Conservation (phyloP, 2,113 vertebrate species). For the Brachypodius melanocephalos region DNA sequence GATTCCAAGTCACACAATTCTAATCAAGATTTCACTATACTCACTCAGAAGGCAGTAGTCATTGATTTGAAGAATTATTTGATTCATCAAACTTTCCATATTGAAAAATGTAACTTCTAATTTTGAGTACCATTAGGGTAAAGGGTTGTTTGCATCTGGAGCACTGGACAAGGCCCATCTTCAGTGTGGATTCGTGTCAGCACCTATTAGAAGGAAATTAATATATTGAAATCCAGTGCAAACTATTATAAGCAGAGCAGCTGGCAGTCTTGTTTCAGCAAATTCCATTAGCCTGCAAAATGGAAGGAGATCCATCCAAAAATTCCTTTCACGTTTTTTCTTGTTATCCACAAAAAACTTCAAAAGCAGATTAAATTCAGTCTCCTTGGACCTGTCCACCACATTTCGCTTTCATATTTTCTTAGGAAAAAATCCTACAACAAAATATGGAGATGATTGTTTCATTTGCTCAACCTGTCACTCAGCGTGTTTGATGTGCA, state of each 20-base stretch:
- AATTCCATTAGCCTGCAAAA: slow-evolving; percentile 49
- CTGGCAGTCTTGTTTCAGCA: slow-evolving; percentile 20
- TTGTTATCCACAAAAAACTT: slow-evolving; percentile 29
- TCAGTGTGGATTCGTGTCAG: neutral
- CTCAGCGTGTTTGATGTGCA: neutral
- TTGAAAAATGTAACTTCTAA: neutral
- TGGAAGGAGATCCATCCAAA: slow-evolving; percentile 7
- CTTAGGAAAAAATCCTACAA: neutral
- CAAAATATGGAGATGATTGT: slow-evolving; percentile 31
- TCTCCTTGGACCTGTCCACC: slow-evolving; percentile 20
- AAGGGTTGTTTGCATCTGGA: neutral
- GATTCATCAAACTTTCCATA: neutral
- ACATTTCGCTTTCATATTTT: slow-evolving; percentile 31
- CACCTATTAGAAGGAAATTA: neutral
- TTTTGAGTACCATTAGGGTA: neutral
- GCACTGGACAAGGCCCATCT: neutral
- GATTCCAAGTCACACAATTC: neutral
- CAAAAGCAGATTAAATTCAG: slow-evolving; percentile 37
- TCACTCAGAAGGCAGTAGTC: neutral
- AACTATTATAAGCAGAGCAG: neutral
- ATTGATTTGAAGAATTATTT: neutral
- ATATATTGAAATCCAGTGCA: neutral
- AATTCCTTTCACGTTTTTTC: neutral
- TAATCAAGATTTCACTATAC: neutral
- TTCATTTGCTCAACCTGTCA: slow-evolving; percentile 27